A percentile compares a stretch with the other conserved stretches of the same genome.
Conservation (phyloP, 2,888 invertebrate species). For the Chymomyza caudatula region DNA sequence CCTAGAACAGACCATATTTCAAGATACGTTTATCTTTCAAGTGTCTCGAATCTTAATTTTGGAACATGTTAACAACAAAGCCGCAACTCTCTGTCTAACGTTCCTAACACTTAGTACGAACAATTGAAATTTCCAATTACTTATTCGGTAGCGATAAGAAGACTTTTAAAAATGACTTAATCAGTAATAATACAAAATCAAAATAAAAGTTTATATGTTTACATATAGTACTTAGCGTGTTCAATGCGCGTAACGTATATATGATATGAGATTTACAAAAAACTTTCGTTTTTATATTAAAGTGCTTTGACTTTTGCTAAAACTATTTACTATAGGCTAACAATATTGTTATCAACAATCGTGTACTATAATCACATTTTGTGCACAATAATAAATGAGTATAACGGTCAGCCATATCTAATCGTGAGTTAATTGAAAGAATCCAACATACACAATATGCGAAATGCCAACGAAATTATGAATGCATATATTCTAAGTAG, state of each 20-base stretch:
- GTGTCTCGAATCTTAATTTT: neutral
- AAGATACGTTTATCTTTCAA: neutral
- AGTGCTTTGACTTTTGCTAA: neutral
- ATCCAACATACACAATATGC: neutral
- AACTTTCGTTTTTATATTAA: neutral
- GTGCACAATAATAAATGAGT: neutral
- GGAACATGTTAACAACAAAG: neutral
- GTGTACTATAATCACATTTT: neutral
- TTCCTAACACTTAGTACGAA: no score
- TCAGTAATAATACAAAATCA: neutral
- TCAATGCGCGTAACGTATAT: neutral
- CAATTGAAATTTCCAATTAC: neutral
- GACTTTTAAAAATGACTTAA: neutral
- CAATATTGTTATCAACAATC: neutral
- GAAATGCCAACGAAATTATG: neutral
- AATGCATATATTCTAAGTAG: neutral
- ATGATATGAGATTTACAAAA: neutral
- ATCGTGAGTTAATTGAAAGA: constrained; percentile 23
- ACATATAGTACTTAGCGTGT: neutral
- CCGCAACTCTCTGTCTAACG: no score
- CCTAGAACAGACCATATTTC: neutral
- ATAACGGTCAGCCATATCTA: constrained; percentile 15
- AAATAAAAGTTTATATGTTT: neutral
- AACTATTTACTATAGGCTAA: neutral
- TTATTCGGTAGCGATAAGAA: neutral